Evolutionary conservation across 2,113 vertebrate genomes (phyloP), one percentile per base, ranked within the genome.

Genomic region (Aldabrachelys gigantea): DNA sequence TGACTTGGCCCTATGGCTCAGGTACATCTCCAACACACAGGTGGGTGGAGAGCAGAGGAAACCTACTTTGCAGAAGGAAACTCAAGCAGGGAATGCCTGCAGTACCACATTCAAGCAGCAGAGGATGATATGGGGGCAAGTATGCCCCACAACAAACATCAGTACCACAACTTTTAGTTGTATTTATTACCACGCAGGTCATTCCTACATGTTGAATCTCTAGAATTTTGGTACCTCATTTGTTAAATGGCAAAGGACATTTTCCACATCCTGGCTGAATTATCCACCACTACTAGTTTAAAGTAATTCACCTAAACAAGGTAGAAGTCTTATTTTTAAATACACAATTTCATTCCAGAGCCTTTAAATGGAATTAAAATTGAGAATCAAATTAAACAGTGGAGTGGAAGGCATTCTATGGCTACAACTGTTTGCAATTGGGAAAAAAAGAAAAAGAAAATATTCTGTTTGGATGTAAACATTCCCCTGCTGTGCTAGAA

Each of bases 401-500:
- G 38, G 82, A 59, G 27, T 85, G 84, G 54, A 92, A 92, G 50
- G 31, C 82, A 59, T 89, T 91, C 96, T 90, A 92, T 44, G 41
- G 76, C 53, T 17, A 78, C 14, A 91, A 94, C 87, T 88, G 76
- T 92, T 85, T 84, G 35, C 76, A 89, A 69, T 93, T 90, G 53
- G 21, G 3, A 76, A 93, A 96, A 80, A 79, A 52, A 91, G 31
- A 80, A 3, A 62, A 91, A 81, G 91, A 84, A 96, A 96, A 87
- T 53, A 54, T 79, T 88, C 78, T 91, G n/a, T 95, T 93, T 85
- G 72, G 38, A 84, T 87, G 82, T 86, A 94, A 96, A 92, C 80
- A 91, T 87, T 91, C 24, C 52, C 87, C 27, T 54, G 91, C 69
- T 94, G 72, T 87, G 69, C 92, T 22, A 25, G 88, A 97, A 97